Conservation (phyloP, 2,113 vertebrate genomes). For the Pholis gunnellus region DNA sequence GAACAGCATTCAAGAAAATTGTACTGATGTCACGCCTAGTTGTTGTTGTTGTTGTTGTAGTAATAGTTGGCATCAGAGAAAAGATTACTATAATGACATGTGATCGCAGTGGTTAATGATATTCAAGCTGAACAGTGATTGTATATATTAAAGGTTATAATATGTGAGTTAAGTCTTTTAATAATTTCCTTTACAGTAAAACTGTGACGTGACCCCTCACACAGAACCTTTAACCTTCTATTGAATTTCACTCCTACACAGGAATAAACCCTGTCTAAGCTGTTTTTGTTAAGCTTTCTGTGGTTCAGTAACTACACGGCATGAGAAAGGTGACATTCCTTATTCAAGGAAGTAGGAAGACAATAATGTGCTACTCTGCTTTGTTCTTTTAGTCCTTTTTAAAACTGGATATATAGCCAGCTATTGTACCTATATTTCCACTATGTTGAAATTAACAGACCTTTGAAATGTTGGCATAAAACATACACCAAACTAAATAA, state of each 20-base stretch:
- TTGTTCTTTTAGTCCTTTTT: not conserved
- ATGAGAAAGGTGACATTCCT: conserved; percentile 60
- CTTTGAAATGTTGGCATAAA: not conserved
- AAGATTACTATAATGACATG: not conserved
- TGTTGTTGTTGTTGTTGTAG: not conserved
- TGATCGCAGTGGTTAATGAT: not conserved
- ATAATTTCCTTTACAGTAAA: conserved; percentile 13
- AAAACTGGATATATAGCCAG: not conserved
- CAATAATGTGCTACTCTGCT: conserved; percentile 28
- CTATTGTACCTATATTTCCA: not conserved
- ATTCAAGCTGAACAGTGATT: not conserved
- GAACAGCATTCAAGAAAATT: not conserved
- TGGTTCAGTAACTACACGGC: conserved; percentile 19
- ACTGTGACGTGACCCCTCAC: not conserved
- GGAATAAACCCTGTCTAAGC: not conserved
- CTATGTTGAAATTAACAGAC: not conserved
- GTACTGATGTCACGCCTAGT: not conserved
- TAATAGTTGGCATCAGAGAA: not conserved
- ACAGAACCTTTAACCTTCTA: not conserved
- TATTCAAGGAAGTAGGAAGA: conserved; percentile 69
- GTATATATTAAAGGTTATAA: not conserved
- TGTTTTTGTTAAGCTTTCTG: conserved; percentile 16
- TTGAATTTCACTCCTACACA: not conserved
- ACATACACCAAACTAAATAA: not conserved
- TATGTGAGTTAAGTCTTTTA: not conserved